Base-by-base conservation (phyloP, 2,888 invertebrate genomes). In the Rhynchonema sp. region DNA sequence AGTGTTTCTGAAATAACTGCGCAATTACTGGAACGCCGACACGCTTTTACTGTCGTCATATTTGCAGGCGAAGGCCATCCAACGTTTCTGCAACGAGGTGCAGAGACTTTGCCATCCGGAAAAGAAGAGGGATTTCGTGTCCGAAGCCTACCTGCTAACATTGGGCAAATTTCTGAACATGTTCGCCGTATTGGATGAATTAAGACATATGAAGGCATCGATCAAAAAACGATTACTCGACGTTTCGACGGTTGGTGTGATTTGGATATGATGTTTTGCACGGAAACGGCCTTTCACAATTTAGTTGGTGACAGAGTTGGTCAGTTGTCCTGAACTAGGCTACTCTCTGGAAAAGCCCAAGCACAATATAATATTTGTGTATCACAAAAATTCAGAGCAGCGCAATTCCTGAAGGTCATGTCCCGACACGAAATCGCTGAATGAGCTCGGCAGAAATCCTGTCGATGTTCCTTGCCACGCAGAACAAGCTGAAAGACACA, bases 171-270 rank as follows among this genome's bases (percentile, higher is more conserved):
- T 98, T 69, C 90, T 98, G 63, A 98, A 98, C 75, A 98, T 98
- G 96, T 96, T 98, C 80, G 96, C 94, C 9, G 92, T 96, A 22
- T 78, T 98, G 27, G 98, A 98, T 75, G 96, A 98, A 73, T 78
- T 98, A n/a, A 98, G 98, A 77, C 96, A 98, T 74, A 98, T 98
- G 96, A 98, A 98, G 76, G 91, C 94, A 0, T 92, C 92, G 64
- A 94, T 98, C 0, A 96, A 96, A n/a, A 78, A 98, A 98, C 74
- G 98, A 98, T 75, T 94, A 96, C 73, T 92, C 96, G 1, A 92
- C 94, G 0, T 98, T 92, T 72, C 81, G 94, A 72, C 82, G 91
- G 87, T 87, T 59, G 53, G 25, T 53, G 22, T 53, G 9, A 17
- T 20, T 27, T 59, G 30, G 20, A n/a, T n/a, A n/a, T 25, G 9